These are phyloP conservation scores for Acanthacorydalis orientalis DNA, from an alignment of 2,888 invertebrate genomes.

Conservation along the genomic window DNA sequence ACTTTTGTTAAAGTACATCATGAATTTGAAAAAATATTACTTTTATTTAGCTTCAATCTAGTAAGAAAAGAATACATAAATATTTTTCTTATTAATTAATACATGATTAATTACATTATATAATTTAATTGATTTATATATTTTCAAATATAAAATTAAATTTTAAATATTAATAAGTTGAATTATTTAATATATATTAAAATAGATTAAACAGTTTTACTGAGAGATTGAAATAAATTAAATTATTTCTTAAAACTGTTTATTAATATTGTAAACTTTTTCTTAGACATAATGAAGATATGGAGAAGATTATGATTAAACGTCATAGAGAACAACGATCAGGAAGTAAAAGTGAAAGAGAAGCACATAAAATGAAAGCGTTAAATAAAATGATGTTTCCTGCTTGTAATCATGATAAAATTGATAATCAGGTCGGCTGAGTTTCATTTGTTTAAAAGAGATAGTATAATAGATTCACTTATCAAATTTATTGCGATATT, in stretches of 20 bases:
- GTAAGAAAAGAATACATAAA: no score
- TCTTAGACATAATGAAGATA: slow-evolving; percentile 58
- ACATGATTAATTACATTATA: no score
- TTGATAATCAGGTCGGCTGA: not conserved
- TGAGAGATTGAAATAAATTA: no score
- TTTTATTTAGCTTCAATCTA: no score
- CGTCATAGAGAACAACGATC: slow-evolving; percentile 45
- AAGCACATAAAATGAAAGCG: slow-evolving; percentile 3
- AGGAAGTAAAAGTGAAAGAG: slow-evolving; percentile 26
- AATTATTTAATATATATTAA: not conserved
- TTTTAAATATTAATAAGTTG: no score
- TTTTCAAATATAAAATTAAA: no score
- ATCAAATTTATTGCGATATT: not conserved
- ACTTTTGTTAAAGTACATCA: no score
- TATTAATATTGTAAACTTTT: slow-evolving; percentile 4
- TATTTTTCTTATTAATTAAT: no score
- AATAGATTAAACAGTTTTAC: not conserved
- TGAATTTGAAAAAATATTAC: no score
- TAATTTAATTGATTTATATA: no score
- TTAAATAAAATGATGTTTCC: not conserved
- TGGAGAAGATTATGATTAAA: slow-evolving; percentile 64
- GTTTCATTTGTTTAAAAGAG: not conserved
- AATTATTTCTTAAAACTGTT: not conserved
- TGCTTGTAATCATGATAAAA: not conserved
- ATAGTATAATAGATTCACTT: not conserved